Percentiles rank a stretch among this genome's conserved stretches.
These are phyloP conservation scores for Scatophagus argus DNA, from an alignment of 2,113 vertebrate genomes.

Conservation along the genomic window DNA sequence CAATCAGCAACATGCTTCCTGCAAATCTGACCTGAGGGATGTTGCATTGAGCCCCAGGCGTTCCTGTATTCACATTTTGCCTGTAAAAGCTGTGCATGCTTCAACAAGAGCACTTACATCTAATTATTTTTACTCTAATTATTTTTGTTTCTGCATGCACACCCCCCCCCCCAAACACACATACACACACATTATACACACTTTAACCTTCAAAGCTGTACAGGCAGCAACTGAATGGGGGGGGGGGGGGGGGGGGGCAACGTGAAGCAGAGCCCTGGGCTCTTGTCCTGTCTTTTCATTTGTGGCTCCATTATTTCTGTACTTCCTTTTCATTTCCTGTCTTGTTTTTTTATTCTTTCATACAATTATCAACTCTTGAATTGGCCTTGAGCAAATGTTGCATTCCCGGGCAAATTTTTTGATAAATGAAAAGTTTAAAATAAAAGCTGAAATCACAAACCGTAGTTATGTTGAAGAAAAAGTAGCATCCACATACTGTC, in stretches of 20 bases:
- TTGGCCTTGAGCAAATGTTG: constrained; percentile 12
- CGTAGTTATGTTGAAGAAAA: neutral
- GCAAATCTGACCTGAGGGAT: constrained; percentile 39
- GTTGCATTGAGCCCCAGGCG: constrained; percentile 36
- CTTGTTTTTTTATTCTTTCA: constrained; percentile 3
- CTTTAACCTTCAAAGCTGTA: constrained; percentile 65
- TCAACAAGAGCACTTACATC: constrained; percentile 66
- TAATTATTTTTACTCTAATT: constrained; percentile 83
- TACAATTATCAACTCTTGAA: constrained; percentile 13
- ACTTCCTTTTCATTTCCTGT: constrained; percentile 40
- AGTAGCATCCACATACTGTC: neutral
- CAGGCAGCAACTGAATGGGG: constrained; percentile 59
- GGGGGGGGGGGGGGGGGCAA: constrained; percentile 59
- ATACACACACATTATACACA: constrained; percentile 25
- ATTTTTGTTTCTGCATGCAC: constrained; percentile 59
- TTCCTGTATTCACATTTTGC: constrained; percentile 44
- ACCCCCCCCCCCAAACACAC: neutral
- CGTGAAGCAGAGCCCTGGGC: constrained; percentile 69
- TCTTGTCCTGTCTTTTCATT: constrained; percentile 61
- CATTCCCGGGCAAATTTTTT: neutral
- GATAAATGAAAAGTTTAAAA: neutral
- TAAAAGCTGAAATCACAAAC: neutral
- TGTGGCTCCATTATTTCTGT: constrained; percentile 57
- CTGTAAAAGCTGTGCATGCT: constrained; percentile 59
- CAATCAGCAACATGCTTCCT: neutral